Evolutionary conservation across 64 coral and sea anemone species (phyloP).

Genomic region (Pocillopora damicornis): DNA sequence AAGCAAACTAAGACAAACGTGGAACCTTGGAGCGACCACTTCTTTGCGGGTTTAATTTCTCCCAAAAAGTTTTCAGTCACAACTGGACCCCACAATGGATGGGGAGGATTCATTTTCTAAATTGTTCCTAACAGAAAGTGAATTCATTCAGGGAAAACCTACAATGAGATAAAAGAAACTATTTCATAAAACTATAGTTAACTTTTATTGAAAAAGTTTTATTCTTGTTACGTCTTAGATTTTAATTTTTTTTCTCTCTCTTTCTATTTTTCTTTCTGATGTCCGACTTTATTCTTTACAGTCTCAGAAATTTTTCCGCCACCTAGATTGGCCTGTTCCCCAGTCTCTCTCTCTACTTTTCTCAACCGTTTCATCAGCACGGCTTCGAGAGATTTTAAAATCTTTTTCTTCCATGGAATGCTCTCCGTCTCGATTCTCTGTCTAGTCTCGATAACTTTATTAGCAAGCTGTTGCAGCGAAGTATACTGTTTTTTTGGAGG

Average conservation of each 20-base stretch:
- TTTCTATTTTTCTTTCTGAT: neutral
- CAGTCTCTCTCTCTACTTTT: constrained; percentile 36
- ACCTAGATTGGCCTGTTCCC: constrained; percentile 11
- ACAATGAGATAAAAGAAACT: too few relatives aligned
- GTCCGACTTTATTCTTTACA: neutral
- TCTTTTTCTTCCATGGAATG: constrained; percentile 42
- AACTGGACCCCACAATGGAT: too few relatives aligned
- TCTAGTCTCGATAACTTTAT: constrained; percentile 24
- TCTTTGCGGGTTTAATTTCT: too few relatives aligned
- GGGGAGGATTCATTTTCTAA: too few relatives aligned
- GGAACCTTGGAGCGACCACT: too few relatives aligned
- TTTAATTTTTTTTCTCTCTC: neutral
- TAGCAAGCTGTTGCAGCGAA: constrained; percentile 21
- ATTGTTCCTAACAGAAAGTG: too few relatives aligned
- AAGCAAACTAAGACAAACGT: too few relatives aligned
- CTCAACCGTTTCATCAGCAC: constrained; percentile 17
- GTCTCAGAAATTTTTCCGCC: neutral
- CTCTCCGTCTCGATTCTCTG: constrained; percentile 12
- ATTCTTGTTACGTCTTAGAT: neutral
- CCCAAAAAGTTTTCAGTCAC: too few relatives aligned
- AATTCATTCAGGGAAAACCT: too few relatives aligned
- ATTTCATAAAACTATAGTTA: neutral
- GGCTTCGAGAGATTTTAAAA: constrained; percentile 28
- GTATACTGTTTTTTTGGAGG: neutral
- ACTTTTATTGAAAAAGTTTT: neutral